Base-by-base conservation (phyloP, 2,888 invertebrate genomes). In the Saturnia japonica region DNA sequence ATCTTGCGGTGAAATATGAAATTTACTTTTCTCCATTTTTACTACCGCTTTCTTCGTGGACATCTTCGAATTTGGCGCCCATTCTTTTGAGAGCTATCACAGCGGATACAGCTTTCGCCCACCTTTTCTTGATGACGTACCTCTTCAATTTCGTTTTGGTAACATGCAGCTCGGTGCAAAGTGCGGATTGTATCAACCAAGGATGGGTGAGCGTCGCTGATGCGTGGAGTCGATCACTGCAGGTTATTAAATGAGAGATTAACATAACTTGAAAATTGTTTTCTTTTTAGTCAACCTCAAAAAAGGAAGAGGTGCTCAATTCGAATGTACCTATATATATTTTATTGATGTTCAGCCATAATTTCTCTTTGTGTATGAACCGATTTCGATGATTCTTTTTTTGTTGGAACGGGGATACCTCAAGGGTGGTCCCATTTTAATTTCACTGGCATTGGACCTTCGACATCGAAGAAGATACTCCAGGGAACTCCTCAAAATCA, bases 71-170 rank as follows among this genome's bases (percentile, higher is more conserved):
- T 85, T 96, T 96, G 47, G 97, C 97, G 9, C 98, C 98, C 98
- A 98, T 98, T 80, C 98, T 90, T 82, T 95, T 96, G 68, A 98
- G 93, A 1, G 98, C 98, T 75, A 98, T 95, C 80, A 98, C 97
- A 6, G 97, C 97, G 77, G 98, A 96, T 47, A 98, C 97, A 0
- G 97, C 98, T 90, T 98, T 98, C 78, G 97, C 96, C 98, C 98
- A 98, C 67, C 98, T 95, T 85, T 97, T 96, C 91, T 97, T 97
- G 90, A 97, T 98, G 74, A 98, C 98, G 88, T 98, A 98, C 74
- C 97, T 94, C 88, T 97, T 97, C 77, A 98, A 93, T 85, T 97
- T 97, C 43, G 96, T 95, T 87, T 97, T 98, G 80, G 96, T 96
- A 74, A 97, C 95, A 74, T 95, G 95, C 69, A 97, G 95, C 77